Evolutionary conservation across 2,113 vertebrate species (phyloP), one percentile per base, ranked within the genome.

Genomic region (Zosterops pallidus): DNA sequence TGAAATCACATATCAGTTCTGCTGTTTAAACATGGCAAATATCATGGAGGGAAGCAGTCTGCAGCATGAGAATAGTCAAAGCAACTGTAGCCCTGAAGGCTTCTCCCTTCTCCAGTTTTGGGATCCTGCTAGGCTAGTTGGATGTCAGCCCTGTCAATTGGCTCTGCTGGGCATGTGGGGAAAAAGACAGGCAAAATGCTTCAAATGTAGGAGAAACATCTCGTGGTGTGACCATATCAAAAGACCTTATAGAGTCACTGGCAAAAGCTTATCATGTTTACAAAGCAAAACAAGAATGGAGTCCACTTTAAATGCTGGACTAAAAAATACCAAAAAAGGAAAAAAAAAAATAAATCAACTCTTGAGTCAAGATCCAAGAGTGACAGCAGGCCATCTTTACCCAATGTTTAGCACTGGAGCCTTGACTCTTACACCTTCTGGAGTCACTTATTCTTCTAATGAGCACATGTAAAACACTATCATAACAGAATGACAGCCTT

Each of bases 391-490:
- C 33, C 37, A 23, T 20, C 20, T 64, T 91, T 87, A 92, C 28
- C 12, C 71, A 64, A 37, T 6, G 11, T 67, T 71, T 68, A 92
- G 50, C 64, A 67, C 57, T 14, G 39, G 18, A 69, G 13, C 11
- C 33, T 90, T 75, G 64, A 62, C 18, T 89, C 69, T 87, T 49
- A 35, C 31, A 76, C 81, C 67, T 93, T 94, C 82, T 89, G 86
- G 83, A 93, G 76, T 60, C 63, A 91, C 71, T 95, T 93, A 86
- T 39, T 83, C 22, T 50, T 91, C 74, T 92, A 79, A 90, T 39
- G 56, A 86, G 20, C 49, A 50, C 50, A 4, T 67, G 75, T 83
- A 94, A 85, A 92, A 78, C 35, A 86, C 59, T 71, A 53, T 49
- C 77, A 46, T 85, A 89, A 72, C 62, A 91, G 31, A 87, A 81